A percentile compares a stretch with the other conserved stretches of the same genome.
phyloP scores from a whole-genome alignment of 1,140 invertebrate genomes.

The Drosophila bocqueti region DNA sequence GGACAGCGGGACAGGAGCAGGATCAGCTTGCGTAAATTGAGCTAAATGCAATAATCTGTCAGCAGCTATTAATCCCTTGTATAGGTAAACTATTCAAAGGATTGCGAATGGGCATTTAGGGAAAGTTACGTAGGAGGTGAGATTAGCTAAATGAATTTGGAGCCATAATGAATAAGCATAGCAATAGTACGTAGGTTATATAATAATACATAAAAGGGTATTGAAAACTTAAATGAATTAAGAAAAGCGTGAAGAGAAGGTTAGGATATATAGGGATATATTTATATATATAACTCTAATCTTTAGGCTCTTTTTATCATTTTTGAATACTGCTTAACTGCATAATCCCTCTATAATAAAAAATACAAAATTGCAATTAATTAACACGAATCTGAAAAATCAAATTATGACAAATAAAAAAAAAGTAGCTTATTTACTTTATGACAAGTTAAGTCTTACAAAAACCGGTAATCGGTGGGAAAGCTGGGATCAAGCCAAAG shows the following conservation, averaged over 20 bases:
- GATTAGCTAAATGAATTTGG: background rate
- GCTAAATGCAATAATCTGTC: constrained; percentile 46
- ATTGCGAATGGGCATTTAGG: background rate
- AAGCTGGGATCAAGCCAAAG: background rate
- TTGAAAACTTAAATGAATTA: background rate
- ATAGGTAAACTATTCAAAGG: background rate
- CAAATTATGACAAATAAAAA: background rate
- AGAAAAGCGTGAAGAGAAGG: background rate
- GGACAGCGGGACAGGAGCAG: background rate
- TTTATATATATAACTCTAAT: background rate
- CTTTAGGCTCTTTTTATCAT: background rate
- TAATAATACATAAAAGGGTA: background rate
- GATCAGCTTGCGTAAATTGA: constrained; percentile 22
- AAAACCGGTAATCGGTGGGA: background rate
- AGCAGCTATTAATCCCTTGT: constrained; percentile 14
- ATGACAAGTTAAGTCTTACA: background rate
- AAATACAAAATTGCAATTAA: background rate
- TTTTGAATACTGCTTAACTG: background rate
- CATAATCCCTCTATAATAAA: background rate
- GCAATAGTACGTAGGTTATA: background rate
- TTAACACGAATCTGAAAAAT: background rate
- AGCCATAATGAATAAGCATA: too few relatives aligned
- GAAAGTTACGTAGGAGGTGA: background rate
- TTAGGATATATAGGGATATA: background rate
- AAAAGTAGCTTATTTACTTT: constrained; percentile 3